Evolutionary conservation across 2,797 vertebrate genomes (phyloP), one percentile per base, ranked within the genome.

Genomic region (Lepus oiostolus): DNA sequence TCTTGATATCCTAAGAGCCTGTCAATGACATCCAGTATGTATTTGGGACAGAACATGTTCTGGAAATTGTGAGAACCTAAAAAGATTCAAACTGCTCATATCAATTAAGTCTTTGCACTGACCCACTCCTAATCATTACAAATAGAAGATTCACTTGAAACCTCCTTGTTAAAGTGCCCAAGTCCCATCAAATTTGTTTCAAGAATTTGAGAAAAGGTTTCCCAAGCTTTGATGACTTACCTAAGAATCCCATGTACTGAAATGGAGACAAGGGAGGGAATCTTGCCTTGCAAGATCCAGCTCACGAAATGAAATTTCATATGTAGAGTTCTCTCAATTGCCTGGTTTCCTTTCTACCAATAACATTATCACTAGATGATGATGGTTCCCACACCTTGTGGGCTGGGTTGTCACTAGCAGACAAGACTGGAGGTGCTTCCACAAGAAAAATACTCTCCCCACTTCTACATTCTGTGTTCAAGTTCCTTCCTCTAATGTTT

Each of bases 351-450:
- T 85, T 79, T 85, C 47, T 94, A 68, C 67, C 85, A 85, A 81
- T 83, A 32, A 96, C 62, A 84, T 0, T 68, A 86, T 88, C 62
- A 82, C 42, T 96, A 89, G 38, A 91, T 97, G 42, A 93, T 77
- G 94, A 87, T 79, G 97, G 91, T 28, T 96, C 85, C 93, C 77
- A 84, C 76, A 22, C 38, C 74, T 92, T 89, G 72, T 89, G 35
- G 74, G 70, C 38, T 88, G 85, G 93, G 19, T 76, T 96, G 87
- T 96, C 63, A 96, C 32, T 85, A 84, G 32, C 47, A 83, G 38
- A 96, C 92, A 30, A 95, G 85, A 92, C 38, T 74, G 26, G 76
- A 85, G 54, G 5, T 9, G 22, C 38, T 0, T 87, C 68, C 1
- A 81, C 3, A 90, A 77, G 5, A 42, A 90, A 86, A 63, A 80